Conservation (phyloP, 2,113 vertebrate species). For the Sporophila hypoxantha region DNA sequence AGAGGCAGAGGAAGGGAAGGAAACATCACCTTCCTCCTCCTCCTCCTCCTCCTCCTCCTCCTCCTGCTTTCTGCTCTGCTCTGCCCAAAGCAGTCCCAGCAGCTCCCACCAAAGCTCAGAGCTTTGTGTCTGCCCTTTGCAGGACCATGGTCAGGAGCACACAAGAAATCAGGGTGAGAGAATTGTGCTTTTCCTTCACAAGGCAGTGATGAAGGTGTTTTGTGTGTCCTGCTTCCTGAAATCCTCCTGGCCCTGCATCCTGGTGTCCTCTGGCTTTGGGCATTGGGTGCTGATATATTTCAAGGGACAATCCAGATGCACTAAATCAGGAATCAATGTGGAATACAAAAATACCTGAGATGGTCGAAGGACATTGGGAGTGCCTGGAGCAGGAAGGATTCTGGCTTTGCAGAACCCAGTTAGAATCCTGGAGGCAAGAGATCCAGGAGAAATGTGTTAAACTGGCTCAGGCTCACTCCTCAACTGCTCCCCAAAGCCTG, state of each 20-base stretch:
- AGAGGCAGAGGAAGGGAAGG: neutral
- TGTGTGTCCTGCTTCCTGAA: neutral
- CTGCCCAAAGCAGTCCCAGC: neutral
- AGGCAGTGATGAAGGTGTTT: neutral
- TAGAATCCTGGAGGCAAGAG: neutral
- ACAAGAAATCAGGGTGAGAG: neutral
- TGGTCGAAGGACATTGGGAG: neutral
- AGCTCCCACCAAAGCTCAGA: neutral
- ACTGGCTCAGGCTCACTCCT: neutral
- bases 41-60: neutral
- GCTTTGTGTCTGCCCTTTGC: accelerated
- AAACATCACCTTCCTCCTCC: neutral
- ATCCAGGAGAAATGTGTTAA: neutral
- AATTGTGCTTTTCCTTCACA: neutral
- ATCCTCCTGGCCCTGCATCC: neutral
- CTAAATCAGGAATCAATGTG: neutral
- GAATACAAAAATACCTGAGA: neutral
- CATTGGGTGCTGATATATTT: neutral
- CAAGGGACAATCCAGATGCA: neutral
- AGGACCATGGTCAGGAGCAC: neutral
- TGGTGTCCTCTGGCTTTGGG: neutral
- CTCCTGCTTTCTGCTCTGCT: neutral
- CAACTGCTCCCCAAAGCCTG: neutral
- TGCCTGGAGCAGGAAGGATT: neutral
- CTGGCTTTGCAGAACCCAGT: neutral